phyloP scores from a whole-genome alignment of 2,113 vertebrate genomes.

The Neolamprologus tretocephalus region DNA sequence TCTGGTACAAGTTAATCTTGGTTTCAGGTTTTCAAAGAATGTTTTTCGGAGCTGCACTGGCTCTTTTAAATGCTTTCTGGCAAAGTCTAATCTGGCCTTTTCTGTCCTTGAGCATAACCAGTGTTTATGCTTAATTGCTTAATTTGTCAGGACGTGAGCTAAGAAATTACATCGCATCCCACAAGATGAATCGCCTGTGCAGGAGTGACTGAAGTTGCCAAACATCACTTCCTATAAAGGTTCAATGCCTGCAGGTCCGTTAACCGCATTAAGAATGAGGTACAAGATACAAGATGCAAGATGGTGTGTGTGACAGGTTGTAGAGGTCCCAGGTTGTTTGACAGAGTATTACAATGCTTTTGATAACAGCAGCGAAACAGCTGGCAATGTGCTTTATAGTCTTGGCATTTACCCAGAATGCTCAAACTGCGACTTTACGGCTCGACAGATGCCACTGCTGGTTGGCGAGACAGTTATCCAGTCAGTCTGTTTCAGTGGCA shows the following conservation, averaged over 20 bases:
- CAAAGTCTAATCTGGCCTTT: not conserved
- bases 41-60: not conserved
- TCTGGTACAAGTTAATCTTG: not conserved
- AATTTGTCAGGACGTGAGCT: not conserved
- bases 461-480: not conserved
- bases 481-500: not conserved
- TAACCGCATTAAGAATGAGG: not conserved
- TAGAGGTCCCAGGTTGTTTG: not conserved
- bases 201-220: not conserved
- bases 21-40: not conserved
- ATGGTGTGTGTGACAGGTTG: not conserved
- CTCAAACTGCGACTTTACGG: not conserved
- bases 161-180: not conserved
- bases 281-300: not conserved
- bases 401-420: not conserved
- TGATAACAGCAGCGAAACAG: not conserved
- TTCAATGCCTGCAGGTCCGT: not conserved
- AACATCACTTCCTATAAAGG: not conserved
- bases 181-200: not conserved
- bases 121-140: not conserved
- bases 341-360: not conserved
- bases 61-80: not conserved
- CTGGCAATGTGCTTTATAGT: not conserved
- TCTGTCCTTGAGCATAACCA: not conserved
- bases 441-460: not conserved